Base-by-base conservation (phyloP, 2,113 vertebrate species). In the Thermophis baileyi region DNA sequence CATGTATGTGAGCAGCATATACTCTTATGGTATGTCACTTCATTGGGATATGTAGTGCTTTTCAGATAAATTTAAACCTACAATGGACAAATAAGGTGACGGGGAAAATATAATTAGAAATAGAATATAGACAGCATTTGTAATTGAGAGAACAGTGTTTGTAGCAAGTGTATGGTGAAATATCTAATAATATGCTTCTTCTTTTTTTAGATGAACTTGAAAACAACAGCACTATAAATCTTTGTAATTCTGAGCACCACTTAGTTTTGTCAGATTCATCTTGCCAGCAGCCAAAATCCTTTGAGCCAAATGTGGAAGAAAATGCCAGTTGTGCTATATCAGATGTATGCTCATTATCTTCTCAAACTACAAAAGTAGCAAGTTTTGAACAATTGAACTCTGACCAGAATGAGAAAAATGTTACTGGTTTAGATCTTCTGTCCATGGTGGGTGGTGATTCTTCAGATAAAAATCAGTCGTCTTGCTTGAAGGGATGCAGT, bases 361-460 rank as follows among this genome's bases (percentile, higher is more conserved):
- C 85, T 94, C 96, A 94, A 22, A 22, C 0, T 24, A 94, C 88
- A 5, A 89, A 89, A 24, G 93, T 90, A 0, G 55, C 6, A 8
- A 85, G 92, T 57, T 51, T 86, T 46, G 90, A 97, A 92, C 95
- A 92, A 94, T 95, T 94, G 50, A 93, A 95, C 12, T 96, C 96
- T 6, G 90, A 94, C 55, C 95, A 97, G 89, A 93, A 87, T 47
- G 98, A 98, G 94, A 98, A 97, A 94, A 98, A 97, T 4, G 95
- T 99, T 85, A 98, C 98, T 5, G 98, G 97, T 14, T 98, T 99
- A 47, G 99, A 99, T 97, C 98, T 99, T 9, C 96, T 99, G 92
- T 99, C 98, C 51, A 98, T 98, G 49, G 98, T 99, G 92, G 98
- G 98, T 93, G 96, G 95, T 7, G 86, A 98, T 69, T 93, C 97